Base-by-base conservation (phyloP, 2,888 invertebrate genomes). In the Gasteruption jaculator region DNA sequence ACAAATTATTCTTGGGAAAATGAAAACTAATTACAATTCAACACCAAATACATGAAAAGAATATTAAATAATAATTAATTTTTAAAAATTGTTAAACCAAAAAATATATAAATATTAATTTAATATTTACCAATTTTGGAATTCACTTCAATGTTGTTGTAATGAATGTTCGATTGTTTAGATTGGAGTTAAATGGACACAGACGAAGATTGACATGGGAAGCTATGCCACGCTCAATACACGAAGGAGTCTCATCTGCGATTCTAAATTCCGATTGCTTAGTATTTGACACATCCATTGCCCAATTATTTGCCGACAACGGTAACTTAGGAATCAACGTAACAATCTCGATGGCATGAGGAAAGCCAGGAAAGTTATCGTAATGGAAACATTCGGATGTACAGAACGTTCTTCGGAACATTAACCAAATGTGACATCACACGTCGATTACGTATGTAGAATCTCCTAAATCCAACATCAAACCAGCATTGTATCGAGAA, bases 301-400 rank as follows among this genome's bases (percentile, higher is more conserved):
- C 99, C 50, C 93, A 96, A 74, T 79, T 96, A 46, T 99, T 99
- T 76, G 95, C 99, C 39, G 99, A 99, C 71, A 97, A 95, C 74
- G 97, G 97, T 32, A 99, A 99, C 75, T 81, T 99, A 56, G 97
- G 96, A 60, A 99, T 99, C 63, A 99, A 99, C 76, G 99, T 99
- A 64, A 99, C 99, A 71, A 99, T 99, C 74, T 91, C 91, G 55
- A 86, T 88, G 80, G 87, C 87, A 74, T 88, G 78, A 78, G 61
- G 54, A 51, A 65, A 64, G 50, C 46, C 53, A 35, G 59, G 56
- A 51, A 53, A 55, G 50, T 40, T 46, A 34, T 45, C 53, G 38
- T 56, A n/a, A n/a, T n/a, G 48, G 50, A 49, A 52, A 34, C 33
- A 41, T 41, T 39, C 39, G 43, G 43, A 36, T 39, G 49, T 54